Evolutionary conservation across 2,113 vertebrate genomes (phyloP), one percentile per base, ranked within the genome.

Genomic region (Stercorarius parasiticus): DNA sequence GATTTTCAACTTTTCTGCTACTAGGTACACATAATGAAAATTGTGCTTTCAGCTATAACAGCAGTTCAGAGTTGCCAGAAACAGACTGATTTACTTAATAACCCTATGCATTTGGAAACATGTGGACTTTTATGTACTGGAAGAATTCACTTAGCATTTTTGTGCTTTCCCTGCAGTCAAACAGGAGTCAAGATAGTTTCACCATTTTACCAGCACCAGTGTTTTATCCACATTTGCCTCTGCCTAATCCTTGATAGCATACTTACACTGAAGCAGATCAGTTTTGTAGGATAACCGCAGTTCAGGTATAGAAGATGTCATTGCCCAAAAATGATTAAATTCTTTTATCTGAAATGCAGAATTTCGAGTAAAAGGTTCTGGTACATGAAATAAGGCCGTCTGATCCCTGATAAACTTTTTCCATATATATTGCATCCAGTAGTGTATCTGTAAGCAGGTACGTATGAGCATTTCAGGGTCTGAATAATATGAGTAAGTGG

Each of bases 301-400:
- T 80, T 89, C 34, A 64, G 10, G 13, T 76, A 20, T 2, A 43
- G 36, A 62, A 74, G 21, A 45, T 11, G 21, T 64, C 25, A 50
- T 32, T 71, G 29, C 13, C 4, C 15, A 4, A 61, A 79, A 18
- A 27, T 36, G 2, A 43, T 45, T 29, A 12, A 21, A 19, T 2
- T 14, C 56, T 76, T 45, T n/a, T 0, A 52, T 11, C 2, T 34
- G 23, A 76, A 91, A 70, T 6, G 29, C 8, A 42, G 13, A 38
- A 25, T 47, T 58, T 76, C 10, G 15, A 9, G 27, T 25, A 49
- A 72, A 85, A 66, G 21, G 7, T 38, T 65, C 40, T 56, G 21
- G 11, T 55, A 40, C 1, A 0, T 82, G 38, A 67, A 77, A 30
- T 3, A 27, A 9, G 10, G 5, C 9, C 10, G 2, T 74, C 14